These are phyloP conservation scores for Agrotis clavis DNA, from an alignment of 2,888 invertebrate species.

Conservation along the genomic window DNA sequence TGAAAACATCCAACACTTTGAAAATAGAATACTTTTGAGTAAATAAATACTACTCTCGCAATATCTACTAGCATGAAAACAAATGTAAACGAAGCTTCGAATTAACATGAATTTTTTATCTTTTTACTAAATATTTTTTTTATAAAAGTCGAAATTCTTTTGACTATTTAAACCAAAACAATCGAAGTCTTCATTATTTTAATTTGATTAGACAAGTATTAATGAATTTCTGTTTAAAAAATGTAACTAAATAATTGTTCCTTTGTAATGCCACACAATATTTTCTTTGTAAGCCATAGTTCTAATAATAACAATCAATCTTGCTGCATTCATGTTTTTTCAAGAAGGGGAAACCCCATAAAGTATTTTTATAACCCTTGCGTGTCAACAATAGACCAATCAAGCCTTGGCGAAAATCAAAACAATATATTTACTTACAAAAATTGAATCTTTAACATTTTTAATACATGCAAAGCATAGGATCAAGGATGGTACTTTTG, in stretches of 20 bases:
- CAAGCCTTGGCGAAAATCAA: conserved; percentile 3
- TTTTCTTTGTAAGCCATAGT: background rate
- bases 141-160: background rate
- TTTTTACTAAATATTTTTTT: background rate
- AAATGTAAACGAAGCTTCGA: background rate
- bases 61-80: background rate
- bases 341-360: conserved; percentile 6
- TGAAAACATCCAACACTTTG: background rate
- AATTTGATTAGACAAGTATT: too few species aligned
- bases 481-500: too few species aligned
- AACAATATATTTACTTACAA: background rate
- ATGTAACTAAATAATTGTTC: background rate
- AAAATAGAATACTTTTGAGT: too few species aligned
- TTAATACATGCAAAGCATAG: background rate
- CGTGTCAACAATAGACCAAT: conserved; percentile 31
- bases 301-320: background rate
- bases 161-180: background rate
- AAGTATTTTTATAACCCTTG: conserved; percentile 20
- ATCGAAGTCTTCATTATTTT: background rate
- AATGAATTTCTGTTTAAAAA: too few species aligned
- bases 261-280: too few species aligned
- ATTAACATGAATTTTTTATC: too few species aligned
- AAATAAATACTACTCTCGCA: too few species aligned
- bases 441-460: background rate
- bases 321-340: background rate